Evolutionary conservation across 2,113 vertebrate species (phyloP), one percentile per base, ranked within the genome.

Genomic region (Cochlearius cochlearius): DNA sequence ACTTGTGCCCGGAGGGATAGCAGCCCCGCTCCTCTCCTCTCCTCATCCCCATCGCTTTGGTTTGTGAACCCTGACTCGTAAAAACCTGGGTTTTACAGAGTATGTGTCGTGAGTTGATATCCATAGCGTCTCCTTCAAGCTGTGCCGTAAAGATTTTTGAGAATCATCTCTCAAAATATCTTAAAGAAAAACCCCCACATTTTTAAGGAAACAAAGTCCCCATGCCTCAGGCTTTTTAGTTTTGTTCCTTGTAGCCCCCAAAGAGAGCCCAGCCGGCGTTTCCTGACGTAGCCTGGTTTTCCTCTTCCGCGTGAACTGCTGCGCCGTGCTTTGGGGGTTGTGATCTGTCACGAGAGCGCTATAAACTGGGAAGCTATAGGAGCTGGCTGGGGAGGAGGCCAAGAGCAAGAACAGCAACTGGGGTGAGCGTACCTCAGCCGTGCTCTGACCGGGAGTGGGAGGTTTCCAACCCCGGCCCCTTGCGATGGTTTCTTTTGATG

Each of bases 1-100:
- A 7, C 71, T 62, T 49, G 38, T 91, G 62, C 79, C 93, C 94
- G 76, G 67, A 59, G 86, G 50, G 88, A 94, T 94, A 96, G 95
- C 77, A 77, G 59, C n/a, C 50, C 72, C 88, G 41, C 39, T 95
- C 79, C 45, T 73, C 34, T 64, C 11, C 25, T 55, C 29, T 92
- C 80, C 55, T 22, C 55, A 77, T 92, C 58, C 41, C 32, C 32
- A n/a, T 94, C 83, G 78, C 62, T 92, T 92, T 67, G 22, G 45
- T 91, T 89, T 92, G 50, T 95, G 86, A 94, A 92, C 80, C 45
- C 63, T 89, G 67, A 22, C 47, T 63, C 59, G 67, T 45, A 84
- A 95, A 95, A 87, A 34, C 91, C 93, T 95, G 15, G 0, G 67
- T 92, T 96, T 95, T 76, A 60, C 62, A 25, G 25, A 26, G 36